These are phyloP conservation scores for Lordiphosa collinella DNA, from an alignment of 1,140 invertebrate species.

Conservation along the genomic window DNA sequence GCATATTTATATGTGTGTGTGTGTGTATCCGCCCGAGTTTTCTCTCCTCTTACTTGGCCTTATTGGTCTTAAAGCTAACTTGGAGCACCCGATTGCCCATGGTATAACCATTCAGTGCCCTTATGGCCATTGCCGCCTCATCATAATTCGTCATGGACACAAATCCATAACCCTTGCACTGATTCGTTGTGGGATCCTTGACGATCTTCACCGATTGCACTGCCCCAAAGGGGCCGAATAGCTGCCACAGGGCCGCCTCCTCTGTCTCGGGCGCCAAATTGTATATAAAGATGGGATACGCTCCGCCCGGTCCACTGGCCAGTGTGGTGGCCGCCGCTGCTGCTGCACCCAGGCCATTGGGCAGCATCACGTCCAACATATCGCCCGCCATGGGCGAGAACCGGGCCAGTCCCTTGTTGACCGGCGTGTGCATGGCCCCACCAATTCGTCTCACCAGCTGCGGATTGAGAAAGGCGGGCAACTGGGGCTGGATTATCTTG, in stretches of 20 bases:
- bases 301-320: slow-evolving; percentile 82
- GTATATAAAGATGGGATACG: slow-evolving; percentile 99
- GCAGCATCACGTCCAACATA: slow-evolving; percentile 88
- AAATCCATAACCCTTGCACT: slow-evolving; percentile 99
- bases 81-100: slow-evolving; percentile 97
- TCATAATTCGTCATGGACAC: slow-evolving; percentile 99
- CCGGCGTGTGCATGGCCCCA: slow-evolving; percentile 90
- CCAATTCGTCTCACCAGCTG: slow-evolving; percentile 82
- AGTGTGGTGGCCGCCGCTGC: slow-evolving; percentile 86
- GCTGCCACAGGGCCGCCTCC: slow-evolving; percentile 98
- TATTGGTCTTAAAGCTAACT: slow-evolving; percentile 98
- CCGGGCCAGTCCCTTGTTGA: slow-evolving; percentile 92
- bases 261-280: slow-evolving; percentile 99
- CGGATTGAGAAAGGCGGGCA: slow-evolving; percentile 81
- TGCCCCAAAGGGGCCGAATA: slow-evolving; percentile 99
- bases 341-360: slow-evolving; percentile 86
- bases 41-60: slow-evolving; percentile 83
- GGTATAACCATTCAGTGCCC: slow-evolving; percentile 98
- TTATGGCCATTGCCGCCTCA: slow-evolving; percentile 97
- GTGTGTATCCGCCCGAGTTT: slow-evolving; percentile 9
- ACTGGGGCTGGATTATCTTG: slow-evolving; percentile 79
- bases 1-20: slow-evolving; percentile 65
- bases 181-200: slow-evolving; percentile 97
- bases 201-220: slow-evolving; percentile 99
- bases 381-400: slow-evolving; percentile 91